Evolutionary conservation across 2,113 vertebrate genomes (phyloP), one percentile per base, ranked within the genome.

Genomic region (Carlito syrichta): DNA sequence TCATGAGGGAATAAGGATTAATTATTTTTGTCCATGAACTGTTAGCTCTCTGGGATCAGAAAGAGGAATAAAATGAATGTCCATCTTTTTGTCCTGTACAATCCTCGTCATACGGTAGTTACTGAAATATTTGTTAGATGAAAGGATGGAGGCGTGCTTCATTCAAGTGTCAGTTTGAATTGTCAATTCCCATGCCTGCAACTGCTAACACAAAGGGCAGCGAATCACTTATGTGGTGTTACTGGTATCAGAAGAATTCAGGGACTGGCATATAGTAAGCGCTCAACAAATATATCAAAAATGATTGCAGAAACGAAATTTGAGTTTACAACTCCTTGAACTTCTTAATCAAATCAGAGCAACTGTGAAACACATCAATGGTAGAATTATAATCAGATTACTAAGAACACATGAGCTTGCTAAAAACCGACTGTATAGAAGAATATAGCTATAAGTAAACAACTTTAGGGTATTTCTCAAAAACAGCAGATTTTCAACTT

Each of bases 341-440:
- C n/a, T 82, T 94, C 20, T 83, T 89, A 81, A 81, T 87, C 45
- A 95, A 60, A 94, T n/a, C 30, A 89, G 22, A 43, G 69, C 54
- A 30, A 32, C 13, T 68, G 4, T 81, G 30, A 88, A 87, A 50
- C 6, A 66, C 38, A 82, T 85, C 30, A 54, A 43, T 58, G 38
- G 27, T 56, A 14, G 23, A 89, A 78, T 68, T 83, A 66, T 6
- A 83, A 58, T 23, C 30, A 91, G 40, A 90, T 50, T 35, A 85
- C 63, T 76, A 91, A 84, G 22, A 84, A 91, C 3, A 84, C 85
- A 84, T 89, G 13, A 90, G 2, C 6, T 94, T 20, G 60, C 19
- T 40, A 74, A 92, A 93, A 74, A 56, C 22, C 87, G 38, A 71
- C 76, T 50, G 20, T 76, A 22, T n/a, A 76, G 8, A 20, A 58